Conservation (phyloP, 2,113 vertebrate genomes). For the Centropus unirufus region DNA sequence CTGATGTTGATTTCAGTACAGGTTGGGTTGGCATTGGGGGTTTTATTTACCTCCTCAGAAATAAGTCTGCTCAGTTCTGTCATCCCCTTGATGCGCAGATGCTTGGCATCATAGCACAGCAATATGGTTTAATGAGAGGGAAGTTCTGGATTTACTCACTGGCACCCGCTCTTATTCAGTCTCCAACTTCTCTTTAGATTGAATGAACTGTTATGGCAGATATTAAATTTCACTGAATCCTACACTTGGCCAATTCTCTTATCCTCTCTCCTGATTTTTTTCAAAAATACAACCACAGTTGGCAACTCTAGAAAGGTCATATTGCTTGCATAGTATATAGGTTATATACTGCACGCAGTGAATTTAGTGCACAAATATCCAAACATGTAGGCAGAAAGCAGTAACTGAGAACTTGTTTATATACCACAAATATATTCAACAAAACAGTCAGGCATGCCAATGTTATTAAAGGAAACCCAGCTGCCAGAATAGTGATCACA, state of each 20-base stretch:
- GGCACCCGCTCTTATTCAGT: background rate
- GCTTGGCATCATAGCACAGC: background rate
- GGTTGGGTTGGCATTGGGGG: no score
- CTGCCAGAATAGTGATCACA: background rate
- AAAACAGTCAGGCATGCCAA: background rate
- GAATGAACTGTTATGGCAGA: background rate
- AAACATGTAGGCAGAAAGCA: background rate
- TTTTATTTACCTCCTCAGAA: background rate
- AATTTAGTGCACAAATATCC: background rate
- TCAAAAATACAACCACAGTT: background rate
- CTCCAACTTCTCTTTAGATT: constrained; percentile 11
- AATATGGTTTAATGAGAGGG: background rate
- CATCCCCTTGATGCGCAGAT: background rate
- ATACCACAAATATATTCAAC: background rate
- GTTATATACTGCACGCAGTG: background rate
- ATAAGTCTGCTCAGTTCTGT: background rate
- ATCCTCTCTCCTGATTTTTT: background rate
- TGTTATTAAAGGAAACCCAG: background rate
- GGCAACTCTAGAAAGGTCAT: background rate
- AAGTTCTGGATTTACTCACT: background rate
- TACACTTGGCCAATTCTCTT: background rate
- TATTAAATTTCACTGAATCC: constrained; percentile 28
- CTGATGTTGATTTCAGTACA: background rate
- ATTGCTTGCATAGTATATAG: background rate
- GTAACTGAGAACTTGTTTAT: background rate